Base-by-base conservation (phyloP, 2,888 invertebrate species). In the Odontomyia ornata region DNA sequence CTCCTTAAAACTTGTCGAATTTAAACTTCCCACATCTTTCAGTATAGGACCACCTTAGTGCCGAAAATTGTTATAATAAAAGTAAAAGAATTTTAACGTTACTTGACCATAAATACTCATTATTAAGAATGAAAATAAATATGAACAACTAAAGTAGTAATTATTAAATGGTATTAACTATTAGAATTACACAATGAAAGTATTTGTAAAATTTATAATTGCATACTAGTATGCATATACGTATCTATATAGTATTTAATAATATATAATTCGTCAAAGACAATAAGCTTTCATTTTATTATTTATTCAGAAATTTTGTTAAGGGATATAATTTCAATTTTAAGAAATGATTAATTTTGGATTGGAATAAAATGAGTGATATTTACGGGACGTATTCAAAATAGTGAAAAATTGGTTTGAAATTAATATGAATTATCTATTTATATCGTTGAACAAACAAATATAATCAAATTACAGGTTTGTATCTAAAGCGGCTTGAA, bases 1-100 rank as follows among this genome's bases (percentile, higher is more conserved):
- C 56, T 72, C 23, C 72, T 57, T 46, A 57, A 52, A 18, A 72
- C 73, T 73, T 73, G 43, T 73, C 73, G 73, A 73, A 73, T 73
- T 73, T 73, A 73, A 30, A 73, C 36, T 36, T 72, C 60, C 73
- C 56, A 69, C 18, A 23, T 71, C 15, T 76, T 76, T 69, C 76
- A 76, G 69, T 76, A 57, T 76, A 73, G 64, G 64, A 77, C 77
- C 79, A 79, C 79, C 77, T 79, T 79, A 76, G 79, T 79, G 79
- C 79, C 79, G 77, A 76, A 79, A 79, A 76, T 76, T 76, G 76
- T 76, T 76, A 71, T 25, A 27, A 71, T 21, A 71, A 76, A 21
- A n/a, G n/a, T n/a, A n/a, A n/a, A n/a, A n/a, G n/a, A 69, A 75
- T 47, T 76, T 43, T 30, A 69, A 25, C 69, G 60, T 69, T 69